Evolutionary conservation across 2,888 invertebrate species (phyloP).

Genomic region (Melitaea athalia): DNA sequence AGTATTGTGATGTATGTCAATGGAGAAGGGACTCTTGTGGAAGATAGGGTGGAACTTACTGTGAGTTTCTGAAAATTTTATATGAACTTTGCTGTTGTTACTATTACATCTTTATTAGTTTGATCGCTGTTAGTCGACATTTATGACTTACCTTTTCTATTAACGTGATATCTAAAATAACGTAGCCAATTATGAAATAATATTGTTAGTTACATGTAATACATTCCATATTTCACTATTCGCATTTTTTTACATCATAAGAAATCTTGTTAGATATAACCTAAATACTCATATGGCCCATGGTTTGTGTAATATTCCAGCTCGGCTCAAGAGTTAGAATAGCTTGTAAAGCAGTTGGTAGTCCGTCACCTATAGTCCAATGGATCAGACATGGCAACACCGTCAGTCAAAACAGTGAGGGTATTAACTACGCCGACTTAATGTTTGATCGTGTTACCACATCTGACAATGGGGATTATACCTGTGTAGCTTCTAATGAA

Average conservation of each 20-base stretch:
- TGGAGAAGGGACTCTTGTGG: constrained; percentile 50
- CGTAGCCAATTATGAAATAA: too few relatives aligned
- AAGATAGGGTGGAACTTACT: constrained; percentile 48
- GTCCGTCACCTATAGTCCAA: constrained; percentile 80
- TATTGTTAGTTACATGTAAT: too few relatives aligned
- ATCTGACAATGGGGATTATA: constrained; percentile 75
- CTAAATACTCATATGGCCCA: too few relatives aligned
- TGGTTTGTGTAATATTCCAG: constrained; percentile 43
- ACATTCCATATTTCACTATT: too few relatives aligned
- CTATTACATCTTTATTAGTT: neutral
- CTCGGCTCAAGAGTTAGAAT: constrained; percentile 57
- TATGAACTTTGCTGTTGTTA: neutral
- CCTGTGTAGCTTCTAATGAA: constrained; percentile 81
- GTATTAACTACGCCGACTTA: constrained; percentile 61
- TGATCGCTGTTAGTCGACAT: neutral
- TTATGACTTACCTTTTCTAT: neutral
- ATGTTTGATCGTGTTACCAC: constrained; percentile 50
- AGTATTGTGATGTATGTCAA: constrained; percentile 50
- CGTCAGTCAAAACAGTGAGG: constrained; percentile 49
- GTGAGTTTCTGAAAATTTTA: constrained; percentile 45
- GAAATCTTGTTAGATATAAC: too few relatives aligned
- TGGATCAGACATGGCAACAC: constrained; percentile 81
- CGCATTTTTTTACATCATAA: too few relatives aligned
- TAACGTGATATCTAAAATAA: too few relatives aligned
- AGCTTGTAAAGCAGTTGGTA: constrained; percentile 81